phyloP scores from a whole-genome alignment of 2,797 vertebrate genomes.

The Xenentodon cancila region DNA sequence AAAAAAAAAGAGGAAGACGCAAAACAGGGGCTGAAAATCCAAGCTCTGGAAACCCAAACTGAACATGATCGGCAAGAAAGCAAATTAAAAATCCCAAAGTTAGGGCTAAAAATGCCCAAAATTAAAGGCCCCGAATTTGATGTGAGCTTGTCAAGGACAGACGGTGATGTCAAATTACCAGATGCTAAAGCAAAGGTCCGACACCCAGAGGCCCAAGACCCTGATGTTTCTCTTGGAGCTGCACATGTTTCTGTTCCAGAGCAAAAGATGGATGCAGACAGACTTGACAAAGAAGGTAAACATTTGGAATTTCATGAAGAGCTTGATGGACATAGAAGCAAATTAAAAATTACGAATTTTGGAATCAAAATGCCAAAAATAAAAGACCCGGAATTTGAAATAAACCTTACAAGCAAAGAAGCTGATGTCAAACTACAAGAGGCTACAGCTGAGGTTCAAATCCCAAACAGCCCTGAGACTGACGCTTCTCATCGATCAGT shows the following conservation, averaged over 20 bases:
- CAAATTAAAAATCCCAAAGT: conserved; percentile 61
- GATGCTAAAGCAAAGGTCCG: conserved; percentile 18
- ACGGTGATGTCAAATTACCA: conserved; percentile 29
- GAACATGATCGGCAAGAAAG: conserved; percentile 16
- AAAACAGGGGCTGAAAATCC: conserved; percentile 29
- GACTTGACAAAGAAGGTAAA: too few relatives aligned
- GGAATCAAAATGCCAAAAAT: too few relatives aligned
- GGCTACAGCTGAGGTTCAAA: not conserved
- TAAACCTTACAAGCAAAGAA: too few relatives aligned
- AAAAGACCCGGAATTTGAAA: too few relatives aligned
- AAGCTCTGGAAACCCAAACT: conserved; percentile 9
- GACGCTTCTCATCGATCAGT: conserved; percentile 23
- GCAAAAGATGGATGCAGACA: conserved; percentile 14
- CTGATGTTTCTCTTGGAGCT: conserved; percentile 25
- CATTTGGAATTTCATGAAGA: too few relatives aligned
- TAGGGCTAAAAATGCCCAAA: conserved; percentile 56
- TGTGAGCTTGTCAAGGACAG: conserved; percentile 48
- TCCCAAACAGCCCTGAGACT: conserved; percentile 19
- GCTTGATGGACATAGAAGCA: too few relatives aligned
- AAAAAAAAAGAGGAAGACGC: conserved; percentile 11
- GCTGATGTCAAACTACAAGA: too few relatives aligned
- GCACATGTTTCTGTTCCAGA: conserved; percentile 38
- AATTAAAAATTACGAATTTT: too few relatives aligned
- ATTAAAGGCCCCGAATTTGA: conserved; percentile 39
- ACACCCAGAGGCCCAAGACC: conserved; percentile 5